Evolutionary conservation across 2,797 vertebrate genomes (phyloP).

Genomic region (Pantherophis vulpinus): DNA sequence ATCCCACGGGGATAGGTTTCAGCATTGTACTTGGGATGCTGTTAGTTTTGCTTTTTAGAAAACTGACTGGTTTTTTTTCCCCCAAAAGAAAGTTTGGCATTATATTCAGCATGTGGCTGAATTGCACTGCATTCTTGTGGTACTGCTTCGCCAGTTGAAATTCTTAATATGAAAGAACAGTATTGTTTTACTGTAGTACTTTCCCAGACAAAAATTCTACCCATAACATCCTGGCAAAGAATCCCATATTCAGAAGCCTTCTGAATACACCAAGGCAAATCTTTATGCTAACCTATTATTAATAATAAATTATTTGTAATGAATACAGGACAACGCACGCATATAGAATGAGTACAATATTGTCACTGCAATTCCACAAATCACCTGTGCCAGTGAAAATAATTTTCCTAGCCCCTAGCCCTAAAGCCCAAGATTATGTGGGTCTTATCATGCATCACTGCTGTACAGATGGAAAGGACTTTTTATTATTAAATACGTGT

Average conservation of each 20-base stretch:
- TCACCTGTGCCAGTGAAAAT: background rate
- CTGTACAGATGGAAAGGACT: background rate
- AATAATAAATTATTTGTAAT: conserved; percentile 25
- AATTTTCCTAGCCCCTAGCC: background rate
- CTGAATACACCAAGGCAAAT: background rate
- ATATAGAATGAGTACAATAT: background rate
- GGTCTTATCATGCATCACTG: background rate
- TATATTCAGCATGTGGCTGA: conserved; percentile 43
- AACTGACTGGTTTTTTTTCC: conserved; percentile 11
- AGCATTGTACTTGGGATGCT: conserved; percentile 27
- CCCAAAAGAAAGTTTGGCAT: conserved; percentile 35
- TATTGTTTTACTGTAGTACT: conserved; percentile 24
- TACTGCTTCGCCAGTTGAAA: conserved; percentile 50
- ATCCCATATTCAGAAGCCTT: conserved; percentile 9
- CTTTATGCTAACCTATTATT: conserved; percentile 14
- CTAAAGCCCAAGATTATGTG: conserved; percentile 5
- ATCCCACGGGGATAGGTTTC: conserved; percentile 42
- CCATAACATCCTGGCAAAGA: conserved; percentile 4
- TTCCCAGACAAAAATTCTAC: conserved; percentile 23
- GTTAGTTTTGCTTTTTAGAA: conserved; percentile 42
- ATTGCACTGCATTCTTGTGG: conserved; percentile 43
- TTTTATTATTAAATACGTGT: conserved; percentile 27
- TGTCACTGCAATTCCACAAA: conserved; percentile 3
- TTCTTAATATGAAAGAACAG: conserved; percentile 35
- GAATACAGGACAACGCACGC: background rate